Percentiles rank a stretch among this genome's conserved stretches.
These are phyloP conservation scores for Halcyon malimbica DNA, from an alignment of 2,113 vertebrate genomes.

Conservation along the genomic window DNA sequence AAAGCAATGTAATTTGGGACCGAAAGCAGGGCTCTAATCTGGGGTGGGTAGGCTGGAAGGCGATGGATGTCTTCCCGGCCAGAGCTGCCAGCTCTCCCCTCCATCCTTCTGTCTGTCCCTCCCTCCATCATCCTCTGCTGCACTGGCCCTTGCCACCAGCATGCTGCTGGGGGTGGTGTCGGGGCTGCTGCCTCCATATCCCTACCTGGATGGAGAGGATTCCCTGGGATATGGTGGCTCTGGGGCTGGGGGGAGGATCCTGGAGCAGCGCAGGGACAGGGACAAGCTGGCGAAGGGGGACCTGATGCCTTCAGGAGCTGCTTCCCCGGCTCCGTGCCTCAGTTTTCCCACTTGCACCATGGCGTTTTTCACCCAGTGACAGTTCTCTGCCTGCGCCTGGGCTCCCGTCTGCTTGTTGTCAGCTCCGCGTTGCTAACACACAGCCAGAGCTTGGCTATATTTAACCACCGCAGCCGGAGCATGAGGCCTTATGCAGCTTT, in stretches of 20 bases:
- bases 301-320: background rate
- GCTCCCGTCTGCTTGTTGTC: background rate
- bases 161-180: background rate
- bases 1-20: conserved; percentile 33
- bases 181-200: background rate
- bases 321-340: background rate
- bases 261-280: background rate
- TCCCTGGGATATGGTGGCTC: background rate
- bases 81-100: background rate
- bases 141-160: background rate
- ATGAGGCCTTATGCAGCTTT: background rate
- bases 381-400: background rate
- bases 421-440: background rate
- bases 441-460: background rate
- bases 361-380: background rate
- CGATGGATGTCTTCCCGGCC: background rate
- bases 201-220: accelerated
- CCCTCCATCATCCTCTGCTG: background rate
- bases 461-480: background rate
- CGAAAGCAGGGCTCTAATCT: background rate
- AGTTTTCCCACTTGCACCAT: background rate
- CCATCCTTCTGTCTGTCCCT: background rate
- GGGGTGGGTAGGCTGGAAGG: background rate
- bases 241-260: background rate
- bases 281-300: background rate